Base-by-base conservation (phyloP, 2,888 invertebrate genomes). In the Hybos culiciformis region DNA sequence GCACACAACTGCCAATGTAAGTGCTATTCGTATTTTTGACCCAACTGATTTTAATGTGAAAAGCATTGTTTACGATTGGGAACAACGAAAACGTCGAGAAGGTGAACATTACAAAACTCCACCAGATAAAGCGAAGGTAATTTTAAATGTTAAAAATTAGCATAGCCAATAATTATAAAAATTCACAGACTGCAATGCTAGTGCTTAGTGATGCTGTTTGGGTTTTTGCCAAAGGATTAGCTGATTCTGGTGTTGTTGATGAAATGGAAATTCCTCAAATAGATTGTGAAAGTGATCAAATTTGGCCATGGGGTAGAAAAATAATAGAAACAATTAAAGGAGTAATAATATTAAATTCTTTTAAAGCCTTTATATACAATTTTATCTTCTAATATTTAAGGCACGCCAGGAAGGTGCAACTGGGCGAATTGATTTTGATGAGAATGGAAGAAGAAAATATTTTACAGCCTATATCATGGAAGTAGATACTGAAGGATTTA, bases 391-490 rank as follows among this genome's bases (percentile, higher is more conserved):
- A 2, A 17, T 32, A 37, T 34, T 37, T 4, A 7, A 67, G 67
- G 59, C 60, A 29, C 54, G 57, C 2, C 60, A 60, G 39, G 62
- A 62, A 43, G 59, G 56, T 0, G 53, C 60, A 14, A 63, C 66
- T 1, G 66, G 68, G 3, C 56, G 57, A 19, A 53, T 61, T n/a
- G 56, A 61, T 43, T 66, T 67, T 24, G 63, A 63, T 45, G 59
- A 61, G n/a, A 48, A 70, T 23, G 91, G 92, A 1, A 75, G 80
- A 50, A 68, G 84, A 26, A 71, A 68, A 17, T 69, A 73, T 53
- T 84, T 85, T 51, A 72, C 71, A 9, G 61, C 83, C 9, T 76
- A 78, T 56, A 71, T 84, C 52, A 70, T 81, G 58, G 82, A 83
- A 61, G 61, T 80, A 46, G 73, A 74, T 3, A 68, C 69, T 45